phyloP scores from a whole-genome alignment of 2,797 vertebrate species.

The Rhinichthys osculus region DNA sequence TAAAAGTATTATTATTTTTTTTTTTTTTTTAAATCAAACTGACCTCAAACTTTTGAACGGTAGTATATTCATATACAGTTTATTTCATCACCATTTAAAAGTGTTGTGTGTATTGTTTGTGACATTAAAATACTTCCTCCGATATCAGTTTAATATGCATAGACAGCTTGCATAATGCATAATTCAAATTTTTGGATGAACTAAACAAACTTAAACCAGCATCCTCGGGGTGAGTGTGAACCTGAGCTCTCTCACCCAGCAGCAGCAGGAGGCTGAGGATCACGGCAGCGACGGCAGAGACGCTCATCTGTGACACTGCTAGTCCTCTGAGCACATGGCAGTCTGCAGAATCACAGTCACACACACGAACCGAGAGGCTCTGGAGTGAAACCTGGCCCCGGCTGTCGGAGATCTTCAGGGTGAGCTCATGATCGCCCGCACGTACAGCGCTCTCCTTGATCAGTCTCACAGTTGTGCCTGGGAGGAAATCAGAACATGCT shows the following conservation, averaged over 20 bases:
- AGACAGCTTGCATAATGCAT: background rate
- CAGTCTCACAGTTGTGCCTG: conserved; percentile 22
- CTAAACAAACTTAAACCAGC: background rate
- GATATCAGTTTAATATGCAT: background rate
- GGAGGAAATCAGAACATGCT: background rate
- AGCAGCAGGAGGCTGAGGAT: background rate
- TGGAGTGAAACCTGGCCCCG: conserved; percentile 2
- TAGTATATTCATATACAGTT: background rate
- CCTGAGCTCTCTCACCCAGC: conserved; percentile 13
- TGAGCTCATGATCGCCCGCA: conserved; percentile 7
- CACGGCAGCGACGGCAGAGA: background rate
- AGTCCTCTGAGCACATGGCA: background rate
- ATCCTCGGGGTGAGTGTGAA: background rate
- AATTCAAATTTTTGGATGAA: background rate
- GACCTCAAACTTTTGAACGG: background rate
- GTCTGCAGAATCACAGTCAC: conserved; percentile 3
- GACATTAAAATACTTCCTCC: background rate
- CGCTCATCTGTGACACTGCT: background rate
- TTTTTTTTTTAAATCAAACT: too few species aligned
- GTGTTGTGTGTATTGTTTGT: background rate
- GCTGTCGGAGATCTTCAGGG: conserved; percentile 13
- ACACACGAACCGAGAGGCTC: background rate
- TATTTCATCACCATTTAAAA: background rate
- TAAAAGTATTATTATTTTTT: background rate
- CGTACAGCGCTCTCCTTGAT: background rate